Evolutionary conservation across 2,113 vertebrate species (phyloP), one percentile per base, ranked within the genome.

Genomic region (Aptenodytes forsteri): DNA sequence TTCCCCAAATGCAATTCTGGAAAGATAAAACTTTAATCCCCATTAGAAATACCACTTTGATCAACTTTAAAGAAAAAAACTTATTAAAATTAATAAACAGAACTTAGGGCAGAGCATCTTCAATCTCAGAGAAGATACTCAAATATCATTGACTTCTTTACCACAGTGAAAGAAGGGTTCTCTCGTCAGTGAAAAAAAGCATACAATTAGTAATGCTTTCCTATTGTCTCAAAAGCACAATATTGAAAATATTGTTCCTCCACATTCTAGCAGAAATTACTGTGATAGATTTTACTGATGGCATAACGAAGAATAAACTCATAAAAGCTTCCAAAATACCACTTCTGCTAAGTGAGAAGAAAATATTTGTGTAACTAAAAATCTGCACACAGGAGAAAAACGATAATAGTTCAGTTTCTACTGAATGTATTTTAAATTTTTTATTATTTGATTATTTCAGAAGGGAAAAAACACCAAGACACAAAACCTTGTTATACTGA

Each of bases 301-400:
- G 72, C 46, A 66, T 64, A 83, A 76, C 58, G 44, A 92, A 73
- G 70, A 64, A 32, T 76, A 90, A 89, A 38, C 69, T 91, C 62
- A 78, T 50, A 94, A 96, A 84, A 89, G n/a, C 22, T 96, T 94
- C 92, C 81, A 95, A 96, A 87, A 81, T 22, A 95, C 54, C 70
- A 38, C 22, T 79, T 42, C 47, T 85, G 34, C 23, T 67, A 66
- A 95, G 42, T 38, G 47, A 90, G 32, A 87, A 93, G 79, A 90
- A 84, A 81, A 76, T 27, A 73, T 7, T 64, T 50, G 10, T 19
- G 15, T 36, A 78, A 66, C 42, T 87, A 82, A 65, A 65, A 78
- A 67, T 59, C 32, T 67, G 27, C 22, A 96, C 21, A 12, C 8
- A 52, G n/a, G 27, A 88, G 49, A 94, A 96, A 84, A 89, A 56